phyloP scores from a whole-genome alignment of 1,140 invertebrate species.

The Hycleus cichorii region DNA sequence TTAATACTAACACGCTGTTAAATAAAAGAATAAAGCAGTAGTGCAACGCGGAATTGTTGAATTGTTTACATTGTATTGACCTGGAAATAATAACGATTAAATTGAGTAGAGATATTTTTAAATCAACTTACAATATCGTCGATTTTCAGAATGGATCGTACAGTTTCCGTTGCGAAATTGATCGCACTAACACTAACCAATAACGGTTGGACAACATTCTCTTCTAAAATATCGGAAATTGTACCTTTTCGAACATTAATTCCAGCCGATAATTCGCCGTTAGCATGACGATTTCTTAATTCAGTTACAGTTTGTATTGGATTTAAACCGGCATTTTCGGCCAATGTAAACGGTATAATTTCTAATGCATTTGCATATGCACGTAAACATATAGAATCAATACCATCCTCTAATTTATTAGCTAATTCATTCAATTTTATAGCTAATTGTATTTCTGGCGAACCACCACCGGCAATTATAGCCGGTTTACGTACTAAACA shows the following conservation, averaged over 20 bases:
- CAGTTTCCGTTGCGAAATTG: constrained; percentile 92
- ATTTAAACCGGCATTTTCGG: constrained; percentile 99
- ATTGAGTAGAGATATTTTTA: not conserved
- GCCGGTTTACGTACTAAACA: constrained; percentile 87
- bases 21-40: too few relatives aligned
- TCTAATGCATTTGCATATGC: constrained; percentile 95
- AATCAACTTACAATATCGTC: constrained; percentile 82
- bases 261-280: constrained; percentile 74
- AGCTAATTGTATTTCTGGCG: constrained; percentile 92
- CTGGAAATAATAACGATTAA: constrained; percentile 34
- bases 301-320: constrained; percentile 96
- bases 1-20: too few relatives aligned
- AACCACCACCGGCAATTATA: constrained; percentile 91
- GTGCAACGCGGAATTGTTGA: too few relatives aligned
- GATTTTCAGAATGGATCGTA: constrained; percentile 96
- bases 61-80: constrained; percentile 35
- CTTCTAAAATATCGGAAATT: constrained; percentile 94
- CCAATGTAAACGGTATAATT: constrained; percentile 93
- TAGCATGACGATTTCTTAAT: constrained; percentile 87
- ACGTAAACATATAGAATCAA: constrained; percentile 90
- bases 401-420: constrained; percentile 70
- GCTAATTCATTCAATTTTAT: constrained; percentile 76
- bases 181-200: constrained; percentile 92
- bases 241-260: constrained; percentile 96
- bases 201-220: constrained; percentile 96